phyloP scores from a whole-genome alignment of 2,888 invertebrate species.

The Hypsopygia costalis region DNA sequence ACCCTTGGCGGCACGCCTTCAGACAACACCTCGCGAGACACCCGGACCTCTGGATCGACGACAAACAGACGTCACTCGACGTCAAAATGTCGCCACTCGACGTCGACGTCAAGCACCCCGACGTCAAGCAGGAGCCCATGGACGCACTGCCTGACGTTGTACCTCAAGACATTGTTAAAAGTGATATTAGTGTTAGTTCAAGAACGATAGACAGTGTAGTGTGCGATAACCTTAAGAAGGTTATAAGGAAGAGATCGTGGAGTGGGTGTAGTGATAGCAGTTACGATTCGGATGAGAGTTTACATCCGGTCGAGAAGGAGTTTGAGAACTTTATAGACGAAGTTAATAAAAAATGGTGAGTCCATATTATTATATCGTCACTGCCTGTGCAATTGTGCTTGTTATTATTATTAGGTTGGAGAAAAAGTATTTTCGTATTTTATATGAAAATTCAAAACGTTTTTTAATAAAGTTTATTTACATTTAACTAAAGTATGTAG shows the following conservation, averaged over 20 bases:
- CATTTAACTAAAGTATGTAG: too few species aligned
- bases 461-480: too few species aligned
- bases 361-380: too few species aligned
- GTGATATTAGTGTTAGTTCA: conserved; percentile 58
- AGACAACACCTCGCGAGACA: conserved; percentile 50
- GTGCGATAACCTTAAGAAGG: conserved; percentile 36
- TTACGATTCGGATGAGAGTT: conserved; percentile 61
- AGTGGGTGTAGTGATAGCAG: conserved; percentile 59
- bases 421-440: too few species aligned
- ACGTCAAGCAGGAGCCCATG: conserved; percentile 22
- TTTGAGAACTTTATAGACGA: conserved; percentile 67
- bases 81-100: conserved; percentile 17
- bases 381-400: too few species aligned
- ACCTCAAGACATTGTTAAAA: conserved; percentile 42
- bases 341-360: conserved; percentile 72
- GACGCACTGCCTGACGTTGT: conserved; percentile 10
- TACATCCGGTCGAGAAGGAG: conserved; percentile 65
- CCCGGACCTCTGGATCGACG: conserved; percentile 49
- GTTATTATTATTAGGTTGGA: too few species aligned
- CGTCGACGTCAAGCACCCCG: conserved; percentile 15
- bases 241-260: conserved; percentile 51
- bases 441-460: too few species aligned
- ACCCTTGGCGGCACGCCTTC: conserved; percentile 67
- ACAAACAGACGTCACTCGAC: conserved; percentile 14
- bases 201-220: conserved; percentile 48